These are phyloP conservation scores for Channa striata DNA, from an alignment of 2,797 vertebrate species.

Conservation along the genomic window DNA sequence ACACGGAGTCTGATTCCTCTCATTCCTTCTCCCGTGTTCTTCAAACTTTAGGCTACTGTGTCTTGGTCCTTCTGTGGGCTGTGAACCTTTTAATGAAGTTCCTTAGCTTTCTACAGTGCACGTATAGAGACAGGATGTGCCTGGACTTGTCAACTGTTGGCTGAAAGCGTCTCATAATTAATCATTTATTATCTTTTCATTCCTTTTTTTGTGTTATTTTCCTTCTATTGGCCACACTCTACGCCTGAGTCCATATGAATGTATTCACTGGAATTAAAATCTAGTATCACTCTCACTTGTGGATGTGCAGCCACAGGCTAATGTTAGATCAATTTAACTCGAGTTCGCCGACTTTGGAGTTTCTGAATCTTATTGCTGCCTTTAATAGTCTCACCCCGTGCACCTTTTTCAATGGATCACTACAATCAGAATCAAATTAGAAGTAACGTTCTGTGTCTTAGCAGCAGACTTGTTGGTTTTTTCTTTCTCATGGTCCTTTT, in stretches of 20 bases:
- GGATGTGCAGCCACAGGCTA: not conserved
- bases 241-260: not conserved
- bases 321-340: conserved; percentile 2
- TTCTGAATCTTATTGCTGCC: conserved; percentile 5
- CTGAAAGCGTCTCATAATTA: conserved; percentile 1
- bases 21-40: too few species aligned
- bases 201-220: not conserved
- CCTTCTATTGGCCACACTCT: not conserved
- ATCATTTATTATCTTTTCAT: conserved; percentile 2
- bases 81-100: conserved; percentile 15
- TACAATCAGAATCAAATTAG: not conserved
- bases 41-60: conserved; percentile 17
- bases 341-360: not conserved
- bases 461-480: not conserved
- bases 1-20: conserved; percentile 22
- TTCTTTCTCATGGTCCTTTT: not conserved
- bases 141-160: conserved; percentile 20
- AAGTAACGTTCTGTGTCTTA: not conserved
- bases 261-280: not conserved
- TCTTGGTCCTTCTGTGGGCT: conserved; percentile 19
- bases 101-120: not conserved
- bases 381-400: not conserved
- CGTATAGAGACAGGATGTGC: conserved; percentile 6
- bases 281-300: not conserved
- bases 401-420: conserved; percentile 8